phyloP scores from a whole-genome alignment of 1,140 invertebrate species.

The Plectrocnemia conspersa region DNA sequence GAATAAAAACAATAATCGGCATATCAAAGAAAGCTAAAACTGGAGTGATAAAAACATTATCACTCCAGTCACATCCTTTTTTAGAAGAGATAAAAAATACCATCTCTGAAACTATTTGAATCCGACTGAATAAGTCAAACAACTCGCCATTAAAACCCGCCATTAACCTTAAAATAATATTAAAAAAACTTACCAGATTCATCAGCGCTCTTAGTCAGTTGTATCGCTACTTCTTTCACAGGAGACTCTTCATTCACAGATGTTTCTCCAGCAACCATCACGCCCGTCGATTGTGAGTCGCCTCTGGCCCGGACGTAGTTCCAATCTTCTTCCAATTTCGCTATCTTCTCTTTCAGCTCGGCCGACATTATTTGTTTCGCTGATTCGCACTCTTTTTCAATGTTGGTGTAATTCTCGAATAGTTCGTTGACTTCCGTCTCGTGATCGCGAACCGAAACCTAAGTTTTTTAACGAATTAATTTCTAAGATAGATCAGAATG shows the following conservation, averaged over 20 bases:
- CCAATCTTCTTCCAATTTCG: conserved; percentile 59
- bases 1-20: too few species aligned
- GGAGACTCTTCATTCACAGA: conserved; percentile 1
- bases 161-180: too few species aligned
- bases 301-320: conserved; percentile 35
- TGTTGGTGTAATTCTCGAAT: conserved; percentile 63
- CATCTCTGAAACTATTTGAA: too few species aligned
- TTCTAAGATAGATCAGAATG: not conserved
- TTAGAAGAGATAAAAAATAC: too few species aligned
- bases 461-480: not conserved
- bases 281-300: not conserved
- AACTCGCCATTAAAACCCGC: too few species aligned
- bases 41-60: too few species aligned
- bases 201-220: too few species aligned
- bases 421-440: conserved; percentile 62
- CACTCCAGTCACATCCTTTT: too few species aligned
- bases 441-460: conserved; percentile 53
- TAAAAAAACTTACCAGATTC: too few species aligned
- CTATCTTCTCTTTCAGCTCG: conserved; percentile 58
- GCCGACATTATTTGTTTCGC: conserved; percentile 56
- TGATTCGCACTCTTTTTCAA: conserved; percentile 54
- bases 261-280: not conserved
- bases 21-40: too few species aligned
- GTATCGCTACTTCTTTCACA: too few species aligned
- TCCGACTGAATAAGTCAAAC: too few species aligned